Conservation (phyloP, 2,113 vertebrate species). For the Nothocercus julius region DNA sequence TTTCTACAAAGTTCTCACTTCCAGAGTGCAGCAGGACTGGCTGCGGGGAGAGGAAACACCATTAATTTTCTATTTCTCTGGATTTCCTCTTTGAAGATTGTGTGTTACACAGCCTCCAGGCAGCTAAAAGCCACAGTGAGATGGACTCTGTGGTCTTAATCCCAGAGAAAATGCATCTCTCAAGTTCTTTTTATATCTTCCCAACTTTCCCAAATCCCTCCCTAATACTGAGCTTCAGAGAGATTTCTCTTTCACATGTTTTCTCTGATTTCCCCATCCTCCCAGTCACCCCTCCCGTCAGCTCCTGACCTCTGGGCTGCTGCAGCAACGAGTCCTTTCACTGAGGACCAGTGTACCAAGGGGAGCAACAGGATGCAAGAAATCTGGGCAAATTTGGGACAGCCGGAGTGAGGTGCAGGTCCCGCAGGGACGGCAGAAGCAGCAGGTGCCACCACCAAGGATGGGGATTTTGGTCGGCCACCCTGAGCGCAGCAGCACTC, state of each 20-base stretch:
- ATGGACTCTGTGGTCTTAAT: conserved; percentile 27
- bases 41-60: neutral
- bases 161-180: conserved; percentile 9
- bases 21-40: neutral
- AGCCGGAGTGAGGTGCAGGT: neutral
- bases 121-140: neutral
- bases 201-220: conserved; percentile 34
- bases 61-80: neutral
- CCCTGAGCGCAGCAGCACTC: neutral
- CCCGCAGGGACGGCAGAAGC: neutral
- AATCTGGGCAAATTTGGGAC: neutral
- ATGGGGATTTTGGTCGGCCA: neutral
- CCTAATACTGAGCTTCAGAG: neutral
- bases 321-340: neutral
- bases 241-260: neutral
- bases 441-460: neutral
- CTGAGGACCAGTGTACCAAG: neutral
- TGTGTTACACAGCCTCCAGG: neutral
- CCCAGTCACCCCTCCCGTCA: neutral
- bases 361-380: neutral
- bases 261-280: neutral
- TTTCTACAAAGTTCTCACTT: neutral
- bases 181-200: neutral
- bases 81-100: conserved; percentile 18
- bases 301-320: neutral